Conservation (phyloP, 1,140 invertebrate genomes). For the Diabrotica undecimpunctata region DNA sequence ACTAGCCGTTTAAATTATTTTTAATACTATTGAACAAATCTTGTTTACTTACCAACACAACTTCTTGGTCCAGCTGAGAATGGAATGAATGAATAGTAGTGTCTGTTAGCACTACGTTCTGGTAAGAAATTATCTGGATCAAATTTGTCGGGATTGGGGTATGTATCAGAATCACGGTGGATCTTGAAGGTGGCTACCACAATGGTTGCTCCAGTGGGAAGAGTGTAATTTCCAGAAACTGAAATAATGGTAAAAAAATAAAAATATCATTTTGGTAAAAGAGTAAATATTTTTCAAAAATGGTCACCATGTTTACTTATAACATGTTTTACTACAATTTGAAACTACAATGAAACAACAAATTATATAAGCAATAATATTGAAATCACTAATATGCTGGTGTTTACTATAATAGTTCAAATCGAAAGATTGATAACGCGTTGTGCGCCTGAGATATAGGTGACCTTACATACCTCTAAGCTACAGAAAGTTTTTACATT, state of each 20-base stretch:
- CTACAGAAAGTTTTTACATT: too few relatives aligned
- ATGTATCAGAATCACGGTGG: constrained; percentile 74
- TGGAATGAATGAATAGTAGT: constrained; percentile 83
- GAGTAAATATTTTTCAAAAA: too few relatives aligned
- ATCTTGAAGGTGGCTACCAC: constrained; percentile 63
- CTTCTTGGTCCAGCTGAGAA: constrained; percentile 85
- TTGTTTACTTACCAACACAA: constrained; percentile 66
- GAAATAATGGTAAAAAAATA: constrained; percentile 14
- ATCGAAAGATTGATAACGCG: too few relatives aligned
- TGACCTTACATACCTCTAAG: too few relatives aligned
- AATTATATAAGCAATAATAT: too few relatives aligned
- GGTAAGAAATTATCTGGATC: constrained; percentile 90
- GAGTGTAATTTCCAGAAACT: constrained; percentile 50
- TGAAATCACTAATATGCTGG: too few relatives aligned
- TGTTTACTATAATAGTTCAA: too few relatives aligned
- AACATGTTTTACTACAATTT: too few relatives aligned
- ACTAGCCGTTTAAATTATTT: too few relatives aligned
- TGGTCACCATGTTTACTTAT: too few relatives aligned
- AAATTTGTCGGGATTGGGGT: constrained; percentile 79
- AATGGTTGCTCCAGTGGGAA: constrained; percentile 65
- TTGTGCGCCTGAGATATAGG: too few relatives aligned
- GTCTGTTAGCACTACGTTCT: constrained; percentile 72
- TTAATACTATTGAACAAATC: not conserved
- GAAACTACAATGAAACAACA: too few relatives aligned
- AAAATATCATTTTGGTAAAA: not conserved